Evolutionary conservation across 2,113 vertebrate species (phyloP), one percentile per base, ranked within the genome.

Genomic region (Ancistrus triradiatus): DNA sequence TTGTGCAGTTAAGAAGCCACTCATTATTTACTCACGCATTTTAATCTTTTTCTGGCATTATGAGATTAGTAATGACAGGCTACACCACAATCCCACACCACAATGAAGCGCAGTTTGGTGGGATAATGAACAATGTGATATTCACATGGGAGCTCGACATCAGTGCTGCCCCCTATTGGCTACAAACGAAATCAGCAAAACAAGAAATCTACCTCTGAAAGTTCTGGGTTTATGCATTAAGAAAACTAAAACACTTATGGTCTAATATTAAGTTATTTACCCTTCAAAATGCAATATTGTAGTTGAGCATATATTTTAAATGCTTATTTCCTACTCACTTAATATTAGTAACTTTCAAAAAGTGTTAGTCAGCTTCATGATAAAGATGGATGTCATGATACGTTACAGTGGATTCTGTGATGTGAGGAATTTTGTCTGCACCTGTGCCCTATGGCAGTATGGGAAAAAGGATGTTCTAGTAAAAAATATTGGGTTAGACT

Each of bases 381-480:
- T n/a, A n/a, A n/a, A n/a, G n/a, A n/a, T n/a, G n/a, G n/a, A n/a
- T n/a, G n/a, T n/a, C n/a, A n/a, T 49, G 55, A 35, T 66, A 33
- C 27, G 4, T 56, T 48, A 35, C 37, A 60, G 46, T 64, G 52
- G 63, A 74, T 78, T 42, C 65, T 55, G 44, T 50, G 56, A 47
- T 19, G 63, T 46, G 35, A 61, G 63, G 55, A 63, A 37, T 43
- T 60, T 59, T 57, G 70, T 55, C 72, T 78, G 55, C 76, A 74
- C 73, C 77, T 76, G 42, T 69, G 59, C 70, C 81, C 80, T 58
- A 2, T 3, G 80, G 81, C 74, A 52, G 51, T 70, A 24, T 62
- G 46, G 40, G 53, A 56, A 63, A 52, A 66, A 49, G 46, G 19
- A 70, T 57, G 31, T 63, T 73, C 71, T 70, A 64, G 49, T 14